Percentiles rank a stretch among this genome's conserved stretches.
These are phyloP conservation scores for Hydractinia symbiolongicarpus DNA, from an alignment of 30 jellyfish, hydroid and myxozoan species.

Conservation along the genomic window DNA sequence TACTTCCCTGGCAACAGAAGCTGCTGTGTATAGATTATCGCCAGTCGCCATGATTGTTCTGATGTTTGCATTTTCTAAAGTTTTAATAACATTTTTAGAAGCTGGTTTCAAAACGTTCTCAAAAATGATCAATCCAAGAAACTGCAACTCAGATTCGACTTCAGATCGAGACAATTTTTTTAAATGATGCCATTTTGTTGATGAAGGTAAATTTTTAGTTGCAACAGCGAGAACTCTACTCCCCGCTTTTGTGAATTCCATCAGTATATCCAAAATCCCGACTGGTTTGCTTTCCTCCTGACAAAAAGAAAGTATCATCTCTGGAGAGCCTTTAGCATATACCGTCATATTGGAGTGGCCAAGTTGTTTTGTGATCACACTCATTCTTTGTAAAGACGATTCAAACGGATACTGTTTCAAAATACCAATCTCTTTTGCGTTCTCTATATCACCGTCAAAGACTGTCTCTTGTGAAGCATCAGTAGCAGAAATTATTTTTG, in stretches of 20 bases:
- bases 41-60: slow-evolving; percentile 62
- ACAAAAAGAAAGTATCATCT: slow-evolving; percentile 21
- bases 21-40: slow-evolving; percentile 44
- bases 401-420: slow-evolving; percentile 29
- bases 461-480: background rate
- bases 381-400: slow-evolving; percentile 36
- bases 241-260: slow-evolving; percentile 19
- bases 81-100: slow-evolving; percentile 12
- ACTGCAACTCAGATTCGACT: slow-evolving; percentile 26
- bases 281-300: slow-evolving; percentile 5
- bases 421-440: background rate
- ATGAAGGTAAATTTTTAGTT: background rate
- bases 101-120: slow-evolving; percentile 20
- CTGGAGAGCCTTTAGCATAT: slow-evolving; percentile 44
- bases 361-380: slow-evolving; percentile 14
- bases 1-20: slow-evolving; percentile 29
- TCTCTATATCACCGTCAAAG: background rate
- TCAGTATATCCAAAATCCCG: background rate
- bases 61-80: slow-evolving; percentile 25
- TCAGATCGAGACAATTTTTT: slow-evolving; percentile 29
- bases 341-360: background rate
- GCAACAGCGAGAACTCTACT: slow-evolving; percentile 47
- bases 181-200: background rate
- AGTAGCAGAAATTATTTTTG: background rate
- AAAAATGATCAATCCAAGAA: slow-evolving; percentile 38